A percentile compares a stretch with the other conserved stretches of the same genome.
Evolutionary conservation across 2,113 vertebrate species (phyloP).

Genomic region (Cromileptes altivelis): DNA sequence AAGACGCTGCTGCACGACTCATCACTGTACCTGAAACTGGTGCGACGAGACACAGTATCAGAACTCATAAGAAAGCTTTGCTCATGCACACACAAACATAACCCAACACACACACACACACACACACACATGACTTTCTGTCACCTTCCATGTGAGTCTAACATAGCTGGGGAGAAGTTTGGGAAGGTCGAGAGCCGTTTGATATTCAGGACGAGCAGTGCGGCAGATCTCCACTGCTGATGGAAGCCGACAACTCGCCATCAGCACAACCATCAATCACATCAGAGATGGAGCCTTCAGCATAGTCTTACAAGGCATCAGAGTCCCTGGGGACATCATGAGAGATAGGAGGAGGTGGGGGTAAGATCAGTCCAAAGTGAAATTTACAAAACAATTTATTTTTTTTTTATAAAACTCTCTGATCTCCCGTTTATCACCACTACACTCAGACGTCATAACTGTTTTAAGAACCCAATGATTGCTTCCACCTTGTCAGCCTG

Average conservation of each 20-base stretch:
- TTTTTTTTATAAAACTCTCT: too few relatives aligned
- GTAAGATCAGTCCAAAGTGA: neutral
- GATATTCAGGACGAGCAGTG: slow-evolving; percentile 33
- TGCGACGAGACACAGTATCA: neutral
- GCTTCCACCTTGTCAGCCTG: too few relatives aligned
- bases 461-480: too few relatives aligned
- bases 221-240: neutral
- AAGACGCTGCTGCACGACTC: neutral
- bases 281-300: slow-evolving; percentile 22
- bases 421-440: too few relatives aligned
- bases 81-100: slow-evolving; percentile 1
- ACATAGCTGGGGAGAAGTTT: slow-evolving; percentile 2
- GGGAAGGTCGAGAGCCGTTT: slow-evolving; percentile 40
- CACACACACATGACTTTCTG: slow-evolving; percentile 4
- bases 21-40: neutral
- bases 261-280: slow-evolving; percentile 41
- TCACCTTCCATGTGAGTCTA: slow-evolving; percentile 18
- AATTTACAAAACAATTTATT: too few relatives aligned
- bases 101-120: neutral
- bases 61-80: neutral
- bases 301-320: neutral
- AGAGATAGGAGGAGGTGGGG: neutral
- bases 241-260: slow-evolving; percentile 39
- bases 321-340: neutral
- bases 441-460: too few relatives aligned